Conservation (phyloP, 1,140 invertebrate genomes). For the Apis dorsata region DNA sequence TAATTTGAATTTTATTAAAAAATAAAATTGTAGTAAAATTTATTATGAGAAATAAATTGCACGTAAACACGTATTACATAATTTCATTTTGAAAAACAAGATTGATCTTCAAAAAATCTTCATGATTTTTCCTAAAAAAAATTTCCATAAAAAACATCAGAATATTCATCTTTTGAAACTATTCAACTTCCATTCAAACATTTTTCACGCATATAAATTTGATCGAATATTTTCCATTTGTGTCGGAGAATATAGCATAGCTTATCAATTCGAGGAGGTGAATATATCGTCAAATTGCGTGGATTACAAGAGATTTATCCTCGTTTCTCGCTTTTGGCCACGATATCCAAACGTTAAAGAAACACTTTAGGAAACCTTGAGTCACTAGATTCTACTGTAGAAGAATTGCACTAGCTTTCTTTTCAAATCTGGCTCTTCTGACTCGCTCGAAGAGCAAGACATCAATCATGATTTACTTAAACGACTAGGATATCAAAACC, state of each 20-base stretch:
- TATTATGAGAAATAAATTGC: too few relatives aligned
- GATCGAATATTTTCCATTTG: background rate
- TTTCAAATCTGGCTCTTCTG: background rate
- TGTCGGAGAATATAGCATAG: background rate
- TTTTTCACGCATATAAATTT: background rate
- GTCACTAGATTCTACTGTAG: background rate
- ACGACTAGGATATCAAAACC: background rate
- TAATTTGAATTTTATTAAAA: too few relatives aligned
- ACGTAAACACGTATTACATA: too few relatives aligned
- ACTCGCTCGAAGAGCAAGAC: background rate
- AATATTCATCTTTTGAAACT: too few relatives aligned
- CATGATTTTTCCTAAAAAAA: too few relatives aligned
- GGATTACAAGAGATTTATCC: background rate
- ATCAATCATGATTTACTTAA: conserved; percentile 30
- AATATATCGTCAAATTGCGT: background rate
- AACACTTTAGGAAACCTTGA: background rate
- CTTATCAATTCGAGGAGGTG: background rate
- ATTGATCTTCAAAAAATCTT: too few relatives aligned
- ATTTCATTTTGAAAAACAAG: too few relatives aligned
- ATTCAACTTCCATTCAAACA: too few relatives aligned
- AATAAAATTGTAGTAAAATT: too few relatives aligned
- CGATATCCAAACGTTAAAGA: background rate
- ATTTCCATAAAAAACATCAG: too few relatives aligned
- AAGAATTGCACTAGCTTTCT: background rate
- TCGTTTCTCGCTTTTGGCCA: background rate